Percentiles rank a stretch among this genome's conserved stretches.
Evolutionary conservation across 2,888 invertebrate species (phyloP).

Genomic region (Eulithis testata): DNA sequence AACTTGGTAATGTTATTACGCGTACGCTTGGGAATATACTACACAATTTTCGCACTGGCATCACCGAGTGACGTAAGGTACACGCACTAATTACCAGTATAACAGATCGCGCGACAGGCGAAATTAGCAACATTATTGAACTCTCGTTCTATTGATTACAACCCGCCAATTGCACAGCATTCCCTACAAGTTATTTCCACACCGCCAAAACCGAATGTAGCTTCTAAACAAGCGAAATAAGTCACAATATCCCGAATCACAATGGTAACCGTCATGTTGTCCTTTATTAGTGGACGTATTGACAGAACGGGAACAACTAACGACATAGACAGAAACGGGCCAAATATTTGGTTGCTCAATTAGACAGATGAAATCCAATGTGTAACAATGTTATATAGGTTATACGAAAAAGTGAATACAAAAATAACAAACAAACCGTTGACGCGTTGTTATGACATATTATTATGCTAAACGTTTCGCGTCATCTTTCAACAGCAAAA

Average conservation of each 20-base stretch:
- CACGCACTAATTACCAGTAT: conserved; percentile 49
- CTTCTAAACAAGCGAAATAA: conserved; percentile 45
- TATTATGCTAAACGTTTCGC: conserved; percentile 53
- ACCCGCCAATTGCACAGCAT: conserved; percentile 53
- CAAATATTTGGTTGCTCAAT: conserved; percentile 78
- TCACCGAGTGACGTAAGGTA: conserved; percentile 31
- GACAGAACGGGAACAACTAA: conserved; percentile 76
- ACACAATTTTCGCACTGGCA: conserved; percentile 21
- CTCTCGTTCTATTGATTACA: conserved; percentile 56
- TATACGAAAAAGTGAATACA: conserved; percentile 40
- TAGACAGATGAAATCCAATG: conserved; percentile 74
- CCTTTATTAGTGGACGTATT: conserved; percentile 73
- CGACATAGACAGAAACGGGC: conserved; percentile 66
- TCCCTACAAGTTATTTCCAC: conserved; percentile 47
- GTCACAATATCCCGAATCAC: conserved; percentile 49
- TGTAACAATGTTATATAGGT: conserved; percentile 44
- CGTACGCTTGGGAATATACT: conserved; percentile 17
- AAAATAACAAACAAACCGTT: conserved; percentile 48
- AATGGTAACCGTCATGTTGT: conserved; percentile 53
- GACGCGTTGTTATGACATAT: conserved; percentile 66
- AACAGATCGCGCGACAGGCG: conserved; percentile 56
- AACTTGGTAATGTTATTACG: conserved; percentile 19
- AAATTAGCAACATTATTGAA: conserved; percentile 62
- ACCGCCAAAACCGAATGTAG: conserved; percentile 36
- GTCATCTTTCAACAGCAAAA: conserved; percentile 33